Evolutionary conservation across 2,888 invertebrate genomes (phyloP), one percentile per base, ranked within the genome.

Genomic region (Bruchidius siliquastri): DNA sequence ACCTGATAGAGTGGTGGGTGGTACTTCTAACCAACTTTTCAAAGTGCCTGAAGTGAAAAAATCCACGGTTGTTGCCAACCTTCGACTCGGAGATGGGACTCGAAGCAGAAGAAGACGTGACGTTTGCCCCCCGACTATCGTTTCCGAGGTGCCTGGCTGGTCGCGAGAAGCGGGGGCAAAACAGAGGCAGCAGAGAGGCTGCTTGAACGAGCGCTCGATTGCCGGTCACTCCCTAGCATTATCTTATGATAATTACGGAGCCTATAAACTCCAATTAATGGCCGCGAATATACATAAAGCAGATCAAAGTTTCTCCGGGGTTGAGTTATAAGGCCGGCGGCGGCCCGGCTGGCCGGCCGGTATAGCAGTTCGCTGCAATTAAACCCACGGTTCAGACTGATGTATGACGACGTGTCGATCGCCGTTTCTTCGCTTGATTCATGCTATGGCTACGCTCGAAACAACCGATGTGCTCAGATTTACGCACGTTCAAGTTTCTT

Each of bases 201-300:
- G 76, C 74, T 76, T 77, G 72, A 77, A n/a, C 30, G 26, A 69
- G 69, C 69, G 69, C 20, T 69, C 20, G 78, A 81, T 79, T 81
- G 81, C 81, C 84, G 83, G 84, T 85, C 85, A 84, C 84, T 85
- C 84, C 85, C 83, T 83, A 83, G 83, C 82, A 86, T 85, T 85
- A 86, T 86, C 86, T 85, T 85, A 85, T 85, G 85, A 85, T 85
- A 85, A 86, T 85, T 86, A 85, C 85, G 82, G 82, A 83, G 83
- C 85, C 85, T 85, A 86, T 86, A 86, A 86, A 86, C 85, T 85
- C 85, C 85, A 85, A 86, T 86, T 86, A 86, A 86, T 86, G 86
- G 85, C 84, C 80, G 83, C 84, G 83, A 85, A 85, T 85, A 85
- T 85, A 85, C 85, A 85, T 86, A 85, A 85, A 85, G 85, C 85